phyloP scores from a whole-genome alignment of 2,113 vertebrate genomes.

The Polypterus senegalus region DNA sequence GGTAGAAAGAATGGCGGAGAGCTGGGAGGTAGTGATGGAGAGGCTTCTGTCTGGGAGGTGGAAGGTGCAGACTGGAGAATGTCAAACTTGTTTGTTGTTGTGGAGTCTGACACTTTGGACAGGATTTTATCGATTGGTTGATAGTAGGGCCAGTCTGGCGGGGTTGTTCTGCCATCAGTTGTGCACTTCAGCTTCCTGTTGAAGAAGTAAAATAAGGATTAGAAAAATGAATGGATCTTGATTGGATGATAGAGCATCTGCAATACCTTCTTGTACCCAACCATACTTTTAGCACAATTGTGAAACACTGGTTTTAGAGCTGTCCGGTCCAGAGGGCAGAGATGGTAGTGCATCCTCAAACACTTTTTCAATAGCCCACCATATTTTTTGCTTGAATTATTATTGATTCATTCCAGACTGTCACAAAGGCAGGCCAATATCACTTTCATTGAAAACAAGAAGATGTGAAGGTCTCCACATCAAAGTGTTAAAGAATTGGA shows the following conservation, averaged over 20 bases:
- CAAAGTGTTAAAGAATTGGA: no score
- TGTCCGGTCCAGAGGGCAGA: no score
- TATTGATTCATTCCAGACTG: no score
- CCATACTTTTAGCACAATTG: neutral
- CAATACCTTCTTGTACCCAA: no score
- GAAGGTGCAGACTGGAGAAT: conserved; percentile 67
- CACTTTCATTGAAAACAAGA: no score
- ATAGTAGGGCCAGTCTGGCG: conserved; percentile 88
- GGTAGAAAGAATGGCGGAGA: conserved; percentile 71
- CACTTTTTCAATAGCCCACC: no score
- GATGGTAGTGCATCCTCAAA: no score
- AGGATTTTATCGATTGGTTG: conserved; percentile 89
- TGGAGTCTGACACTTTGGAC: conserved; percentile 72
- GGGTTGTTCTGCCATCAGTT: conserved; percentile 54
- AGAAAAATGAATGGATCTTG: no score
- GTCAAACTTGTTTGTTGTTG: conserved; percentile 61
- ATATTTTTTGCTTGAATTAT: no score
- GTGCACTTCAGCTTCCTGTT: conserved; percentile 83
- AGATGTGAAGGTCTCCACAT: no score
- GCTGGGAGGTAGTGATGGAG: conserved; percentile 59
- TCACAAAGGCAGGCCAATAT: no score
- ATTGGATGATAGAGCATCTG: no score
- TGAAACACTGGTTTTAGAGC: neutral
- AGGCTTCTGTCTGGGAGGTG: conserved; percentile 69
- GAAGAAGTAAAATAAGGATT: conserved; percentile 4